Conservation (phyloP, 2,113 vertebrate species). For the Solea senegalensis region DNA sequence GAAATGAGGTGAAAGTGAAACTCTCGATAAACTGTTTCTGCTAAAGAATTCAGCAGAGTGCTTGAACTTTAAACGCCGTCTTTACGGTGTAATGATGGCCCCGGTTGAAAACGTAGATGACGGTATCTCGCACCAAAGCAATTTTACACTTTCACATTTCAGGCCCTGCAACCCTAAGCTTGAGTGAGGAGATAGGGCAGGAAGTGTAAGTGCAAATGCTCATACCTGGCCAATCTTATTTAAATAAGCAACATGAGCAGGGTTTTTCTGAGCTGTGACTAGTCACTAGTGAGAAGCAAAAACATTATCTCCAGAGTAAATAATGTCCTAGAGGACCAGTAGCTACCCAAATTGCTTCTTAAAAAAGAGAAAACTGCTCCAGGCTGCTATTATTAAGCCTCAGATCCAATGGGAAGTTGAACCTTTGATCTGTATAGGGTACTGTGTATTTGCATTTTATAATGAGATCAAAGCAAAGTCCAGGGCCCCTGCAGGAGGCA, state of each 20-base stretch:
- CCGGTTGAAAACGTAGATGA: slow-evolving; percentile 62
- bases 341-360: slow-evolving; percentile 79
- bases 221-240: slow-evolving; percentile 77
- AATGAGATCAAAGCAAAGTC: slow-evolving; percentile 83
- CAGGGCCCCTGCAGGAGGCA: slow-evolving; percentile 69
- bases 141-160: slow-evolving; percentile 78
- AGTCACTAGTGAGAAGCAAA: slow-evolving; percentile 74
- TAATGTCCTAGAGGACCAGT: slow-evolving; percentile 78
- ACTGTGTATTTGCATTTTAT: slow-evolving; percentile 84
- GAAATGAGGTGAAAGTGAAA: slow-evolving; percentile 1
- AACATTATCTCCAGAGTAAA: slow-evolving; percentile 83
- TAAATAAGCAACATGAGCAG: slow-evolving; percentile 78
- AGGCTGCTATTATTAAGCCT: slow-evolving; percentile 79
- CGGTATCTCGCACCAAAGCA: slow-evolving; percentile 67
- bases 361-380: slow-evolving; percentile 75
- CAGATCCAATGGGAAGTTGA: slow-evolving; percentile 78
- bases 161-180: slow-evolving; percentile 67
- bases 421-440: slow-evolving; percentile 86
- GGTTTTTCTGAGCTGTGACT: slow-evolving; percentile 67
- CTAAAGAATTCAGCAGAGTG: slow-evolving; percentile 31
- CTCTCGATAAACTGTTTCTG: no score
- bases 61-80: slow-evolving; percentile 67
- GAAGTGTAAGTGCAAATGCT: slow-evolving; percentile 40
- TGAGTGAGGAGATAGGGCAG: slow-evolving; percentile 71
- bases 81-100: slow-evolving; percentile 69